Evolutionary conservation across 2,888 invertebrate genomes (phyloP).

Genomic region (Polietes domitor): DNA sequence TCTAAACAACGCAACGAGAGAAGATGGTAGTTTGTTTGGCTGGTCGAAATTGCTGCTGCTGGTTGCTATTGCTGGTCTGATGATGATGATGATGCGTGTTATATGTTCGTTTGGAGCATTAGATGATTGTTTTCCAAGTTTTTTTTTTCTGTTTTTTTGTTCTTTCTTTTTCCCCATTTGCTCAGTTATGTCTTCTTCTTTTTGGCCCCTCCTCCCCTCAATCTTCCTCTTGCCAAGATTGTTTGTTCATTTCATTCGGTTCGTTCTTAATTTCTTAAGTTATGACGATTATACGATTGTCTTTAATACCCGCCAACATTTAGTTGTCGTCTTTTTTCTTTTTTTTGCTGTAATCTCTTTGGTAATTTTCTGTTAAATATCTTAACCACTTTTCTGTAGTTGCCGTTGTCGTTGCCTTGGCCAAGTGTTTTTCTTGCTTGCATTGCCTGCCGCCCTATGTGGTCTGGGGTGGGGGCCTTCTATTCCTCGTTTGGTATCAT

Average conservation of each 20-base stretch:
- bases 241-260: constrained; percentile 29
- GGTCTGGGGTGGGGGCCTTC: not conserved
- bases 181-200: constrained; percentile 24
- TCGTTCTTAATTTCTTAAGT: constrained; percentile 36
- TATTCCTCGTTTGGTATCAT: constrained; percentile 24
- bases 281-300: constrained; percentile 33
- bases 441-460: not conserved
- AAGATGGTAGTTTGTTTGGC: too few species aligned
- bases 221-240: not conserved
- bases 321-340: not conserved
- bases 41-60: not conserved
- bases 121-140: constrained; percentile 40
- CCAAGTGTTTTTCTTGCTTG: not conserved
- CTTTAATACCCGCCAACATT: constrained; percentile 25
- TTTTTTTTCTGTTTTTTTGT: not conserved
- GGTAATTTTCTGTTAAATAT: constrained; percentile 35
- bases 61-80: not conserved
- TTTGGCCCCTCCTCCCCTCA: not conserved
- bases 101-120: constrained; percentile 22
- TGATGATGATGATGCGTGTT: constrained; percentile 35
- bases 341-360: not conserved
- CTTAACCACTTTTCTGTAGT: constrained; percentile 23
- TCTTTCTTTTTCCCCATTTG: not conserved
- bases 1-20: too few species aligned
- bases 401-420: not conserved